A percentile compares a stretch with the other conserved stretches of the same genome.
These are phyloP conservation scores for Lottia scabra DNA, from an alignment of 2,888 invertebrate genomes.

Conservation along the genomic window DNA sequence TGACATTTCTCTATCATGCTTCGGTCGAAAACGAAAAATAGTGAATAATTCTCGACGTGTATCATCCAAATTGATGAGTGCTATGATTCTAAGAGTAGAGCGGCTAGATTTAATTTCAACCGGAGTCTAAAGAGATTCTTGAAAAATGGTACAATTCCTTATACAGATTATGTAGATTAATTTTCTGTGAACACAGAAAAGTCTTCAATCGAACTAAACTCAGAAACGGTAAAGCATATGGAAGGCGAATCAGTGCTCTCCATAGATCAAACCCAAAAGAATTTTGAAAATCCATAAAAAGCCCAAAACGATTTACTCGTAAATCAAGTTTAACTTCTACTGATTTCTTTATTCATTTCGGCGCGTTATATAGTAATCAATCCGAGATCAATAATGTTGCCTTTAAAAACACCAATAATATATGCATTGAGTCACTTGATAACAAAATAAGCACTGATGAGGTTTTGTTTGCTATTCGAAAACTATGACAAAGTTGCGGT, in stretches of 20 bases:
- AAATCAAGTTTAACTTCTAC: not conserved
- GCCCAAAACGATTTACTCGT: not conserved
- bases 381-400: not conserved
- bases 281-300: not conserved
- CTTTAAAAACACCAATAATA: not conserved
- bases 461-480: not conserved
- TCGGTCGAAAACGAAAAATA: not conserved
- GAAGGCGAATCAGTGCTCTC: not conserved
- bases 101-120: no score
- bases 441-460: not conserved
- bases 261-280: not conserved
- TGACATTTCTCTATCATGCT: not conserved
- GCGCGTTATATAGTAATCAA: not conserved
- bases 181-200: not conserved
- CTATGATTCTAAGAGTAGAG: no score
- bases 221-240: not conserved
- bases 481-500: not conserved
- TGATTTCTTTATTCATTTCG: not conserved
- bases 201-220: no score
- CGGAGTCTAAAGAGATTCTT: no score
- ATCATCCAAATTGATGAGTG: no score
- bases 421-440: not conserved
- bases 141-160: no score
- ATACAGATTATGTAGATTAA: no score
- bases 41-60: no score